These are phyloP conservation scores for Hycleus cichorii DNA, from an alignment of 1,140 invertebrate genomes.

Conservation along the genomic window DNA sequence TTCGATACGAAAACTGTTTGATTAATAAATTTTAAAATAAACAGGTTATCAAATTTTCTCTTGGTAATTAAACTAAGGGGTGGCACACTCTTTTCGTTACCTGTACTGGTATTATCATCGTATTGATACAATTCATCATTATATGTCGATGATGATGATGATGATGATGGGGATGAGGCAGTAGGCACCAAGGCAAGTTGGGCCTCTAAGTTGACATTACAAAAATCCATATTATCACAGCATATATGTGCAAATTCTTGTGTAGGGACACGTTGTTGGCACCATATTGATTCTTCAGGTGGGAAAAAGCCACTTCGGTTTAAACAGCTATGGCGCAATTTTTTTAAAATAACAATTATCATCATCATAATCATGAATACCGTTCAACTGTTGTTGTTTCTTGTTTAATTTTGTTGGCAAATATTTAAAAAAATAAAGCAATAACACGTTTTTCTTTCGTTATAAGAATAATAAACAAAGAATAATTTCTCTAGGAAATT, in stretches of 20 bases:
- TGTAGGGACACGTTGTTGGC: constrained; percentile 46
- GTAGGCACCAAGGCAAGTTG: constrained; percentile 11
- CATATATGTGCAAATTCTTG: constrained; percentile 38
- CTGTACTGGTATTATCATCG: constrained; percentile 13
- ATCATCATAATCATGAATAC: too few relatives aligned
- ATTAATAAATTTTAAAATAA: too few relatives aligned
- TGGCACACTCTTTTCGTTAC: constrained; percentile 30
- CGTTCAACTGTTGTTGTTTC: too few relatives aligned
- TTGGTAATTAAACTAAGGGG: background rate
- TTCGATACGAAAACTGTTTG: too few relatives aligned
- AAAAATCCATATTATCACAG: constrained; percentile 59
- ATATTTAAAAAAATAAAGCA: too few relatives aligned
- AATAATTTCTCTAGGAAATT: too few relatives aligned
- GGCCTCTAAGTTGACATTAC: constrained; percentile 52
- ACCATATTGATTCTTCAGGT: constrained; percentile 59
- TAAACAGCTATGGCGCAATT: constrained; percentile 53
- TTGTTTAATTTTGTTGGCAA: too few relatives aligned
- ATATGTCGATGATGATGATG: background rate
- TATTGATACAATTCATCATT: constrained; percentile 4
- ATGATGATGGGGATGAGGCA: background rate
- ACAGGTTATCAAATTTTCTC: background rate
- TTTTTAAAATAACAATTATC: background rate
- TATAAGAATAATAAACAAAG: too few relatives aligned
- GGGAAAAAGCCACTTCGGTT: constrained; percentile 60
- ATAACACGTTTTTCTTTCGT: too few relatives aligned